These are phyloP conservation scores for Oryzias woworae DNA, from an alignment of 2,113 vertebrate genomes.

Conservation along the genomic window DNA sequence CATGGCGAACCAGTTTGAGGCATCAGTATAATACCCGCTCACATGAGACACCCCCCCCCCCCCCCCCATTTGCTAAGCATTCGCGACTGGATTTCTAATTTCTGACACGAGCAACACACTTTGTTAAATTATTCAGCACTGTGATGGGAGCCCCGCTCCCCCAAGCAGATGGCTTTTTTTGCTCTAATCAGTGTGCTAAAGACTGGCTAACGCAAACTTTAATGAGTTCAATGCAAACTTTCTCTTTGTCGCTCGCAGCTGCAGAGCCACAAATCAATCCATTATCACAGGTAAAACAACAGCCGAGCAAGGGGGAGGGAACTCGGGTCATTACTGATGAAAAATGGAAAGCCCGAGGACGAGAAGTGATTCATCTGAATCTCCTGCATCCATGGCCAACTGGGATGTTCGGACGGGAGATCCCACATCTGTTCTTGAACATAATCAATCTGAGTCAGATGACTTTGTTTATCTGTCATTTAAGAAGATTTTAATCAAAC, in stretches of 20 bases:
- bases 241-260: slow-evolving; percentile 52
- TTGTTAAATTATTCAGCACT: slow-evolving; percentile 70
- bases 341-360: slow-evolving; percentile 59
- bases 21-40: slow-evolving; percentile 51
- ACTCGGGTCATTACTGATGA: slow-evolving; percentile 69
- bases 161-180: slow-evolving; percentile 77
- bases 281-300: slow-evolving; percentile 73
- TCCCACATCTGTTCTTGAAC: slow-evolving; percentile 12
- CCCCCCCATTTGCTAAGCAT: slow-evolving; percentile 45
- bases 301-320: slow-evolving; percentile 58
- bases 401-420: slow-evolving; percentile 10
- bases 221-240: slow-evolving; percentile 78
- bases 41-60: slow-evolving; percentile 51
- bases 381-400: slow-evolving; percentile 32
- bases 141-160: slow-evolving; percentile 63
- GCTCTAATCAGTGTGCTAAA: slow-evolving; percentile 71
- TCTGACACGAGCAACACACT: slow-evolving; percentile 67
- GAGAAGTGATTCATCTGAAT: slow-evolving; percentile 49
- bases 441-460: slow-evolving; percentile 6
- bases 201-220: slow-evolving; percentile 77
- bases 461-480: too few species aligned
- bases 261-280: slow-evolving; percentile 69
- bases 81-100: slow-evolving; percentile 39
- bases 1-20: slow-evolving; percentile 44
- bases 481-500: too few species aligned